These are phyloP conservation scores for Istiophorus platypterus DNA, from an alignment of 2,113 vertebrate species.

Conservation along the genomic window DNA sequence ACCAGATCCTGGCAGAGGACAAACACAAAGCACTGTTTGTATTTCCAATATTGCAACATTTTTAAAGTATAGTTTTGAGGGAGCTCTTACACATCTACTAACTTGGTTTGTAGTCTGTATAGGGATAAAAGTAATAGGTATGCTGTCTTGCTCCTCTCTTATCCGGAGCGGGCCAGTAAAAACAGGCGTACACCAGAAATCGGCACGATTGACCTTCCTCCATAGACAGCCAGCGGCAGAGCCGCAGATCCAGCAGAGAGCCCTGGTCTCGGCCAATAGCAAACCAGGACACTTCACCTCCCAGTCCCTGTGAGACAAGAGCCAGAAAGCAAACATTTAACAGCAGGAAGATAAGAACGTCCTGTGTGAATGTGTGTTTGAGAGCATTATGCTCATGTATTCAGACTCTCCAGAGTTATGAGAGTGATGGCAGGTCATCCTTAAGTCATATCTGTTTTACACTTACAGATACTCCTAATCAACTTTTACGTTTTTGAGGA, in stretches of 20 bases:
- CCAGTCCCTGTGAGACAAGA: conserved; percentile 61
- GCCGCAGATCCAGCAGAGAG: conserved; percentile 37
- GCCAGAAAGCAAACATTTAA: conserved; percentile 76
- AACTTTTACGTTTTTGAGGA: too few relatives aligned
- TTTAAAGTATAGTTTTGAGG: background rate
- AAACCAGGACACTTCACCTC: conserved; percentile 69
- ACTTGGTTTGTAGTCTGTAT: background rate
- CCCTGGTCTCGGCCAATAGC: conserved; percentile 64
- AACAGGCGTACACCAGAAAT: conserved; percentile 67
- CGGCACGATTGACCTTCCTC: conserved; percentile 48
- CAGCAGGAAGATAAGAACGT: conserved; percentile 66
- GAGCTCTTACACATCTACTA: background rate
- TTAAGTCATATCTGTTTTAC: too few relatives aligned
- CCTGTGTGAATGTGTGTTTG: conserved; percentile 7
- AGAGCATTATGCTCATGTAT: conserved; percentile 3
- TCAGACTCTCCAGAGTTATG: conserved; percentile 26
- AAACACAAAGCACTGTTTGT: conserved; percentile 97
- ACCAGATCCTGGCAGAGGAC: conserved; percentile 98
- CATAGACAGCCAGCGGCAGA: conserved; percentile 53
- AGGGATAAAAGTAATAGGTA: background rate
- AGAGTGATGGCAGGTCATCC: too few relatives aligned
- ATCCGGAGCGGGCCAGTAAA: conserved; percentile 55
- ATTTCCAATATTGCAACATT: conserved; percentile 22
- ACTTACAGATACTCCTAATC: too few relatives aligned
- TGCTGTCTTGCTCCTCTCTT: conserved; percentile 23